These are phyloP conservation scores for Bubo bubo DNA, from an alignment of 2,113 vertebrate species.

Conservation along the genomic window DNA sequence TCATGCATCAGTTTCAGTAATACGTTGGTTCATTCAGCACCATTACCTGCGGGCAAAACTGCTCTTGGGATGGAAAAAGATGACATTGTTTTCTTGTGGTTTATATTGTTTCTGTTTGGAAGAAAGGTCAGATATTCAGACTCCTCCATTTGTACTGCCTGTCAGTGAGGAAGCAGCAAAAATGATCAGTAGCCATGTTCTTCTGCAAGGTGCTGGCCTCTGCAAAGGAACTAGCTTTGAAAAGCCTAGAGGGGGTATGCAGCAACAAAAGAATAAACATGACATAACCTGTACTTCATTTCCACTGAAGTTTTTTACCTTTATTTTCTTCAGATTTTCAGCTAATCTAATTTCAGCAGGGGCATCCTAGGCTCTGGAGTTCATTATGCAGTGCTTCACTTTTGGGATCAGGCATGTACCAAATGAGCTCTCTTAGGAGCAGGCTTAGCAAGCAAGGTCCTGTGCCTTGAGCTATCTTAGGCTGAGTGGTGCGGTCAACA, in stretches of 20 bases:
- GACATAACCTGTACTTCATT: background rate
- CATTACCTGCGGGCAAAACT: constrained; percentile 31
- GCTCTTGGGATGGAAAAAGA: background rate
- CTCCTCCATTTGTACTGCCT: background rate
- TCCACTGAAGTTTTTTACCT: background rate
- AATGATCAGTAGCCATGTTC: background rate
- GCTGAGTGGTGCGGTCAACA: background rate
- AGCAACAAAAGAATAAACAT: background rate
- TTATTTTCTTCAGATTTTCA: background rate
- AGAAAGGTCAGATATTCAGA: background rate
- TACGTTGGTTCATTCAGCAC: background rate
- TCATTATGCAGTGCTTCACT: background rate
- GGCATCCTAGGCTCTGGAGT: background rate
- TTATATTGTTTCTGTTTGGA: background rate
- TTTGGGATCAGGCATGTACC: background rate
- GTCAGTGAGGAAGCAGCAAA: background rate
- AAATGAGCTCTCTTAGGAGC: background rate
- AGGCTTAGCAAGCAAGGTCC: background rate
- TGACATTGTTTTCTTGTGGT: background rate
- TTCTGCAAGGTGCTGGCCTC: background rate
- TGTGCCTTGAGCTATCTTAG: background rate
- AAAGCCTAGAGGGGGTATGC: background rate
- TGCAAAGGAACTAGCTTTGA: background rate
- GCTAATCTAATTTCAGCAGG: background rate
- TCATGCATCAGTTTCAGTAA: background rate